Evolutionary conservation across 1,140 invertebrate species (phyloP), one percentile per base, ranked within the genome.

Genomic region (Stenopsyche tienmushanensis): DNA sequence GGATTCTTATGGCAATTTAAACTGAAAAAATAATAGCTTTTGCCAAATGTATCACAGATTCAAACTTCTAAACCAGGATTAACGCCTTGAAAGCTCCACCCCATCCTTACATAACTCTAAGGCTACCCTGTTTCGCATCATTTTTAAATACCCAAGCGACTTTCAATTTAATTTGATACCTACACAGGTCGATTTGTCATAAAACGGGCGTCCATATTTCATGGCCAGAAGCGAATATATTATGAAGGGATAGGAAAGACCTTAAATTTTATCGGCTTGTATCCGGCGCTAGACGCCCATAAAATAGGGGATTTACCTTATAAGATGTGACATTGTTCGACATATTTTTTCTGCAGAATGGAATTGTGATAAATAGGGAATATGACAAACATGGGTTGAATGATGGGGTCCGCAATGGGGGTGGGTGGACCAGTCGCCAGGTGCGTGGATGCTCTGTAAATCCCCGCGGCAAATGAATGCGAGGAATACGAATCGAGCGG

Each of bases 381-480:
- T 64, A 54, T 64, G 62, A 53, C 50, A 45, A 39, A 41, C 25
- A 57, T 39, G 39, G 13, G 39, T n/a, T 3, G 13, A 26, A 10
- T 24, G 25, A 26, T 21, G 3, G 13, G 23, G 34, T 15, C 21
- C 26, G 34, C 42, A 23, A 18, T 25, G 2, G 45, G 1, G 54
- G 0, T 21, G 60, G 44, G 63, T 13, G 21, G 15, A 25, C 29
- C 41, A 24, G 60, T 64, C 47, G 44, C 50, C 66, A 68, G 66
- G 66, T 68, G 66, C 54, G 45, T 55, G 45, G 55, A 49, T 29
- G 55, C 23, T 49, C 10, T 20, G 44, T 25, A 60, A 65, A 64
- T 68, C 55, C 62, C 54, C 54, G 54, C 66, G 62, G 62, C 62
- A 64, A 68, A 60, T 64, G 66, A 68, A 59, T 54, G 54, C 29